A percentile compares a stretch with the other conserved stretches of the same genome.
phyloP scores from a whole-genome alignment of 2,113 vertebrate species.

The Thunnus thynnus region DNA sequence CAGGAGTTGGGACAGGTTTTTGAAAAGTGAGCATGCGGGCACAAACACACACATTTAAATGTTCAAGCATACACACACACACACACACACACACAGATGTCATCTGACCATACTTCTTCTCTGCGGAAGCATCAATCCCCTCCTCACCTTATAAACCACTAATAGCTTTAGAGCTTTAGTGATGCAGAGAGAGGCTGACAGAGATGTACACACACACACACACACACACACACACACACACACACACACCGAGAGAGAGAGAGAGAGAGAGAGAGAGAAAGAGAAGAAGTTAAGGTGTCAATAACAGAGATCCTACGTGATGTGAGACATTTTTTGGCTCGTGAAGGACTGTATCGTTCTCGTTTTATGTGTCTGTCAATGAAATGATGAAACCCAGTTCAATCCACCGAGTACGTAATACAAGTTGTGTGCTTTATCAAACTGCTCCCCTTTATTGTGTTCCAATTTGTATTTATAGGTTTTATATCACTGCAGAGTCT shows the following conservation, averaged over 20 bases:
- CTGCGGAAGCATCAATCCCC: not conserved
- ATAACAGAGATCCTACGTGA: not conserved
- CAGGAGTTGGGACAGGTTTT: not conserved
- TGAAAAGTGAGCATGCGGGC: not conserved
- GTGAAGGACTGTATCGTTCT: not conserved
- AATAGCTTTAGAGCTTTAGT: not conserved
- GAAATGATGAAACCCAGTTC: not conserved
- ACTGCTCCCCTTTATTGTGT: not conserved
- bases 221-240: too few species aligned
- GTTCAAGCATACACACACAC: not conserved
- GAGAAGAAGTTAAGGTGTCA: not conserved
- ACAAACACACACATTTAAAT: not conserved
- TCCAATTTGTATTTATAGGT: not conserved
- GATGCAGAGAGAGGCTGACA: not conserved
- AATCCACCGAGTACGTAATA: not conserved
- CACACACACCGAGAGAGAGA: too few species aligned
- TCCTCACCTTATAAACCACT: constrained; percentile 6
- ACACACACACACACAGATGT: not conserved
- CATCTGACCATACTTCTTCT: not conserved
- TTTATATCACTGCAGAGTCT: too few species aligned
- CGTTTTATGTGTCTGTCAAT: not conserved
- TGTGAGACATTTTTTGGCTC: not conserved
- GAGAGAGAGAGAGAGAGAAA: not conserved
- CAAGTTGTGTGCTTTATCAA: not conserved
- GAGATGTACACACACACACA: too few species aligned